phyloP scores from a whole-genome alignment of 2,113 vertebrate species.

The Urocolius indicus region DNA sequence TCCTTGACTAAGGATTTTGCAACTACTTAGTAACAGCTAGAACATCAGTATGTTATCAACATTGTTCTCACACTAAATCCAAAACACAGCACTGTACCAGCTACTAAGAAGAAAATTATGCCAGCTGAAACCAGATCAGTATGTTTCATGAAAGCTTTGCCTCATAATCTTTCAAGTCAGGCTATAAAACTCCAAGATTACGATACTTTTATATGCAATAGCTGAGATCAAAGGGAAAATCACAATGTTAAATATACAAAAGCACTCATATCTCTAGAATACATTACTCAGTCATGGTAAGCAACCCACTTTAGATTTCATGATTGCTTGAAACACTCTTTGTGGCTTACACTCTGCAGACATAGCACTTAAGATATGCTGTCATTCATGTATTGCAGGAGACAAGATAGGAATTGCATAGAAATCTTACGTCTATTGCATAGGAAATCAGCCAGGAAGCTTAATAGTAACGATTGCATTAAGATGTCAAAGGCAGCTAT shows the following conservation, averaged over 20 bases:
- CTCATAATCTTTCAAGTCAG: slow-evolving; percentile 48
- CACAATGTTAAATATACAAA: slow-evolving; percentile 53
- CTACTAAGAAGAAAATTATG: too few species aligned
- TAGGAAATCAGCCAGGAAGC: slow-evolving; percentile 9
- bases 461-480: background rate
- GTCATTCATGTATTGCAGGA: slow-evolving; percentile 51
- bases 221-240: slow-evolving; percentile 60
- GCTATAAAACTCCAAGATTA: slow-evolving; percentile 42
- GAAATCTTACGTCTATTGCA: slow-evolving; percentile 33
- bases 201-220: background rate
- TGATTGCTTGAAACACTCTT: slow-evolving; percentile 65
- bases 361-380: slow-evolving; percentile 44
- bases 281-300: slow-evolving; percentile 44
- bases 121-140: too few species aligned
- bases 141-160: background rate
- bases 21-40: too few species aligned
- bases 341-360: slow-evolving; percentile 25
- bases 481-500: slow-evolving; percentile 32
- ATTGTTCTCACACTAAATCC: too few species aligned
- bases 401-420: slow-evolving; percentile 33
- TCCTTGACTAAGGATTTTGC: too few species aligned
- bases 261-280: slow-evolving; percentile 51
- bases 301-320: slow-evolving; percentile 62
- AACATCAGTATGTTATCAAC: too few species aligned
- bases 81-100: too few species aligned